Evolutionary conservation across 2,797 vertebrate genomes (phyloP).

Genomic region (Tamandua tetradactyla): DNA sequence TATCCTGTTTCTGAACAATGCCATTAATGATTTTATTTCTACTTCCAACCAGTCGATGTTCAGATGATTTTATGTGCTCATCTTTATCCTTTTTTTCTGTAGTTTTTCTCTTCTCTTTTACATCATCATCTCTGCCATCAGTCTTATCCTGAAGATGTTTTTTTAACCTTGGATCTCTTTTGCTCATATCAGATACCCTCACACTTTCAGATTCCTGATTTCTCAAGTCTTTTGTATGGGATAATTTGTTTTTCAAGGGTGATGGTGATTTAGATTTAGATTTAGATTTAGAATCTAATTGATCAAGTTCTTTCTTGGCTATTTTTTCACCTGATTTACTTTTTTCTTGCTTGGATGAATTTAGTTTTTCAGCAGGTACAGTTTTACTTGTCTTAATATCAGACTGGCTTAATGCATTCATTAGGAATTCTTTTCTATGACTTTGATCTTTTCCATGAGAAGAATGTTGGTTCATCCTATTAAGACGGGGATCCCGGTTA

Average conservation of each 20-base stretch:
- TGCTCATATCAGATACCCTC: slow-evolving; percentile 88
- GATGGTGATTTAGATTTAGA: slow-evolving; percentile 92
- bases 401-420: slow-evolving; percentile 73
- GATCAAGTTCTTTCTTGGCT: slow-evolving; percentile 88
- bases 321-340: slow-evolving; percentile 86
- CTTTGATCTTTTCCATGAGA: slow-evolving; percentile 90
- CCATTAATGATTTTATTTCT: slow-evolving; percentile 93
- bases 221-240: slow-evolving; percentile 86
- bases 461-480: slow-evolving; percentile 86
- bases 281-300: slow-evolving; percentile 88
- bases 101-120: slow-evolving; percentile 92
- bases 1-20: slow-evolving; percentile 90
- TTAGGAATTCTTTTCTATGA: slow-evolving; percentile 87
- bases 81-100: slow-evolving; percentile 93
- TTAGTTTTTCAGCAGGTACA: slow-evolving; percentile 85
- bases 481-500: slow-evolving; percentile 95
- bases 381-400: slow-evolving; percentile 87
- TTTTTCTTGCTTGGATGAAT: slow-evolving; percentile 87
- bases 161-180: slow-evolving; percentile 94
- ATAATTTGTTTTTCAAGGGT: slow-evolving; percentile 89
- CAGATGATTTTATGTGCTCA: slow-evolving; percentile 86
- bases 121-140: slow-evolving; percentile 90
- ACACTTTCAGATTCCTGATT: slow-evolving; percentile 85
- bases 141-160: slow-evolving; percentile 92
- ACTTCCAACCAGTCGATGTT: slow-evolving; percentile 85